A percentile compares a stretch with the other conserved stretches of the same genome.
Evolutionary conservation across 2,888 invertebrate genomes (phyloP).

Genomic region (Diarsia dahlii): DNA sequence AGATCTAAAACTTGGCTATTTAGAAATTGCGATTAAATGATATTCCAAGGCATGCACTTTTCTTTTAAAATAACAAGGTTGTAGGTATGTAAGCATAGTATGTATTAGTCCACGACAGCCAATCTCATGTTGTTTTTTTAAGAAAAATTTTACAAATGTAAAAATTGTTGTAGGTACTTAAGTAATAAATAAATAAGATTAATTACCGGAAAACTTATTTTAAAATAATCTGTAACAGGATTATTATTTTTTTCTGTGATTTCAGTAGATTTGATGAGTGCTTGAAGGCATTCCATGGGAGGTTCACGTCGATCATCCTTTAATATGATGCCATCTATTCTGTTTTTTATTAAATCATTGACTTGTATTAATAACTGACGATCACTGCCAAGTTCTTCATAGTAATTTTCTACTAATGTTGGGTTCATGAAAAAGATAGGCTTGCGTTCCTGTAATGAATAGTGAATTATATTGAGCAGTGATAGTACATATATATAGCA

Average conservation of each 20-base stretch:
- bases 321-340: slow-evolving; percentile 65
- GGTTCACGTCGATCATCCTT: slow-evolving; percentile 35
- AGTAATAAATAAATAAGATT: too few species aligned
- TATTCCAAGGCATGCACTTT: background rate
- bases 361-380: slow-evolving; percentile 61
- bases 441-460: slow-evolving; percentile 63
- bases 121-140: too few species aligned
- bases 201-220: slow-evolving; percentile 60
- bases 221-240: slow-evolving; percentile 57
- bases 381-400: slow-evolving; percentile 42
- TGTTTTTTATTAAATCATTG: slow-evolving; percentile 53
- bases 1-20: background rate
- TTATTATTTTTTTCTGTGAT: slow-evolving; percentile 55
- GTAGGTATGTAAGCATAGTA: background rate
- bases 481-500: too few species aligned
- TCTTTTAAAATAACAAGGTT: background rate
- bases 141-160: too few species aligned
- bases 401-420: slow-evolving; percentile 61
- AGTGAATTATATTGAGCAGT: background rate
- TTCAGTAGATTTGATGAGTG: slow-evolving; percentile 64
- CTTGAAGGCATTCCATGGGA: slow-evolving; percentile 58
- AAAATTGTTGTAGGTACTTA: too few species aligned
- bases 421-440: slow-evolving; percentile 64
- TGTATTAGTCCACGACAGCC: too few species aligned
- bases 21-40: background rate